Percentiles rank a stretch among this genome's conserved stretches.
Evolutionary conservation across 2,113 vertebrate species (phyloP).

Genomic region (Thunnus thynnus): DNA sequence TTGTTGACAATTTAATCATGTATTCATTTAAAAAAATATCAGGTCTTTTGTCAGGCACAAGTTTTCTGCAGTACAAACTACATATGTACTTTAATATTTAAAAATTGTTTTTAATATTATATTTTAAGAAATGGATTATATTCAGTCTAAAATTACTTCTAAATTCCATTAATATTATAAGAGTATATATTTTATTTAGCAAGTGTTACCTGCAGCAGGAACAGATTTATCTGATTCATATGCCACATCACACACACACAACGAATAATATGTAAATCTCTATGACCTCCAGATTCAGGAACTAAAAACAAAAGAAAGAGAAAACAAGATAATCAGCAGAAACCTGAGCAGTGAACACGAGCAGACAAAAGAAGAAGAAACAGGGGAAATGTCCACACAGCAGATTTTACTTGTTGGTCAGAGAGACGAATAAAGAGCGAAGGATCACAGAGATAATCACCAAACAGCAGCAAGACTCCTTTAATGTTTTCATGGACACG

Average conservation of each 20-base stretch:
- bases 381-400: slow-evolving; percentile 8
- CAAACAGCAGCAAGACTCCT: slow-evolving; percentile 8
- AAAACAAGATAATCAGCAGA: slow-evolving; percentile 19
- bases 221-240: too few species aligned
- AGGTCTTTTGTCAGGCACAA: too few species aligned
- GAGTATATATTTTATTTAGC: too few species aligned
- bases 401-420: slow-evolving; percentile 9
- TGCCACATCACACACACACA: background rate
- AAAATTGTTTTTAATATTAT: too few species aligned
- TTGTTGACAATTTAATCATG: too few species aligned
- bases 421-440: slow-evolving; percentile 14
- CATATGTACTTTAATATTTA: too few species aligned
- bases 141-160: too few species aligned
- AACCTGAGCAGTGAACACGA: background rate
- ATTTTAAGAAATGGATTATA: too few species aligned
- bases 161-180: too few species aligned
- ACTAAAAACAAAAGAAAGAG: background rate
- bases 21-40: too few species aligned
- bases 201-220: too few species aligned
- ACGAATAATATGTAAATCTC: background rate
- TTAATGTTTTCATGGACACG: slow-evolving; percentile 55
- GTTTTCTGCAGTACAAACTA: too few species aligned
- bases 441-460: slow-evolving; percentile 57
- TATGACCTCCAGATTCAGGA: background rate
- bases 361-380: slow-evolving; percentile 3